phyloP scores from a whole-genome alignment of 2,113 vertebrate species.

The Sterrhoptilus dennistouni region DNA sequence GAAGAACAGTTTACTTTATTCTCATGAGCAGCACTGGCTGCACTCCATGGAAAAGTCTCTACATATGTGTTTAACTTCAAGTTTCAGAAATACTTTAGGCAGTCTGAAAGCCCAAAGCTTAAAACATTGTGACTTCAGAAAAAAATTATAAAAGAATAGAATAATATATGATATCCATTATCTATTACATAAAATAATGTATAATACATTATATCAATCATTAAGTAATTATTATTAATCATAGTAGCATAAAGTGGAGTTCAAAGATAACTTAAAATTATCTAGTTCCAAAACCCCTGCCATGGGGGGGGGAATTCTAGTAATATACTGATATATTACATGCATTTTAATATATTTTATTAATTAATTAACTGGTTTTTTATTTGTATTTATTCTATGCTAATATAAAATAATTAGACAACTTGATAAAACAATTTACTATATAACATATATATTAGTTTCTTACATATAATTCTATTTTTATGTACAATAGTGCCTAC shows the following conservation, averaged over 20 bases:
- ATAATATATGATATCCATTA: neutral
- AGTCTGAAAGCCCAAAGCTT: neutral
- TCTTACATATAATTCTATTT: neutral
- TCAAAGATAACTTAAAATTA: neutral
- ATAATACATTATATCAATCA: neutral
- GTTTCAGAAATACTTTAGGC: neutral
- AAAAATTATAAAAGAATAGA: neutral
- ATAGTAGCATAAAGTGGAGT: neutral
- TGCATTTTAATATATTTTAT: neutral
- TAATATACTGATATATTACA: neutral
- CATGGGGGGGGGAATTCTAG: neutral
- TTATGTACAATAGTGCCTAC: too few relatives aligned
- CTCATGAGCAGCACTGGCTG: neutral
- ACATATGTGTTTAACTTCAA: neutral
- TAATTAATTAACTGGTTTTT: neutral
- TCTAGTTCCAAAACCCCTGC: accelerated
- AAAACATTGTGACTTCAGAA: neutral
- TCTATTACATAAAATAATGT: neutral
- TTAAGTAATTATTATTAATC: neutral
- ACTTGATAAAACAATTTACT: neutral
- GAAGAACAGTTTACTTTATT: neutral
- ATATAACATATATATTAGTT: neutral
- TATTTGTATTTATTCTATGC: neutral
- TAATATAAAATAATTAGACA: neutral
- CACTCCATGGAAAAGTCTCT: neutral